Base-by-base conservation (phyloP, 2,113 vertebrate species). In the Meleagris gallopavo region DNA sequence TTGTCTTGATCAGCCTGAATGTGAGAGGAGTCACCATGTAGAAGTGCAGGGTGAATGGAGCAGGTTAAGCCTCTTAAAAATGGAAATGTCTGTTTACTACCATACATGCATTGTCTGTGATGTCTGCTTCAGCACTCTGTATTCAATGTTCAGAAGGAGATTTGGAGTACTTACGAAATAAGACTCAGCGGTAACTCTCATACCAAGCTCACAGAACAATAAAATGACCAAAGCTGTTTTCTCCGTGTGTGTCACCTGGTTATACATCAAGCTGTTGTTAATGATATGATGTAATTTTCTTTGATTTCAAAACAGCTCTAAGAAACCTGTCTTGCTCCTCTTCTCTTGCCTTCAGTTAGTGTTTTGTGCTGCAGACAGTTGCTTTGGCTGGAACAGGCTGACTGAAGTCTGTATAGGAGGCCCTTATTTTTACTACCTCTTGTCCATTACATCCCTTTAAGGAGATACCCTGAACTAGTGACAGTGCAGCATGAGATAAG, bases 51-150 rank as follows among this genome's bases (percentile, higher is more conserved):
- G 69, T 71, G 14, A 84, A 86, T 8, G 52, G 34, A 43, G 10
- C 18, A 29, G 19, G 19, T 25, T 27, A 40, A 88, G 18, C 25
- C 22, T 22, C 10, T 85, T 27, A 36, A 27, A 48, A 36, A 40
- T 40, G 17, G 27, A 19, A 13, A 29, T 14, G 36, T 32, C 11
- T 20, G 6, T 48, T 66, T 61, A 38, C 29, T 4, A 27, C 30
- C 29, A 27, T 55, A 25, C 5, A 0, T 10, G 1, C 1, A 2
- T 17, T 41, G 38, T 24, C 43, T 57, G 71, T 11, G 45, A 61
- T 43, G 25, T 4, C 27, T 72, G 46, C 66, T 88, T 90, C 36
- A 83, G 17, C 46, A 22, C 7, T 12, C 29, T 83, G 22, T 67
- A 15, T 57, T 75, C 58, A 24, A 10, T 71, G 46, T 61, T 4